Conservation (phyloP, 2,113 vertebrate species). For the Cyrtonyx montezumae region DNA sequence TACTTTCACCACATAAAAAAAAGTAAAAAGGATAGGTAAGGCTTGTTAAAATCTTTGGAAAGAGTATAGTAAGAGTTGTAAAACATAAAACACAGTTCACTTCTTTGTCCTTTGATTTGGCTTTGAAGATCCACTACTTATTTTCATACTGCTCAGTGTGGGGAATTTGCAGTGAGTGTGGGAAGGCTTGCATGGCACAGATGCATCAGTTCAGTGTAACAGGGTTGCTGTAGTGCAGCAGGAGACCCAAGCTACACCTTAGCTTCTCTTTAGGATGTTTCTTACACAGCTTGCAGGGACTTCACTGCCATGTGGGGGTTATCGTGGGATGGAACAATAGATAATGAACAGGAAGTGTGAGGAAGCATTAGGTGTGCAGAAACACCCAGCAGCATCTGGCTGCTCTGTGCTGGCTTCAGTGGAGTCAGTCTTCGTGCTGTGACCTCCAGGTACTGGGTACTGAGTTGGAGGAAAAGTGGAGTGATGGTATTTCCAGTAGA, state of each 20-base stretch:
- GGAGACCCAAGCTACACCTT: neutral
- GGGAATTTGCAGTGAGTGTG: neutral
- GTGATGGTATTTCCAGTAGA: neutral
- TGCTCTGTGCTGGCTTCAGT: neutral
- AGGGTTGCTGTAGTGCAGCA: neutral
- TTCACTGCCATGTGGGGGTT: neutral
- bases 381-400: neutral
- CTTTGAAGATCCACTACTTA: neutral
- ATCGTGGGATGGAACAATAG: neutral
- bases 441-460: accelerated
- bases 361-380: neutral
- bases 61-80: neutral
- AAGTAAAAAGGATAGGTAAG: neutral
- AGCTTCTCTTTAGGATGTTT: neutral
- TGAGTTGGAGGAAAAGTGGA: neutral
- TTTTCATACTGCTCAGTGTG: neutral
- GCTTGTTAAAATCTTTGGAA: neutral
- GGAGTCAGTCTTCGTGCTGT: neutral
- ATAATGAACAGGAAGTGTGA: neutral
- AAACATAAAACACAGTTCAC: neutral
- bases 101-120: neutral
- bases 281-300: neutral
- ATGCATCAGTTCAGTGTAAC: neutral
- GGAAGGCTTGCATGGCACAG: neutral
- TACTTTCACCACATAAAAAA: neutral